Evolutionary conservation across 2,113 vertebrate species (phyloP), one percentile per base, ranked within the genome.

Genomic region (Callorhinus ursinus): DNA sequence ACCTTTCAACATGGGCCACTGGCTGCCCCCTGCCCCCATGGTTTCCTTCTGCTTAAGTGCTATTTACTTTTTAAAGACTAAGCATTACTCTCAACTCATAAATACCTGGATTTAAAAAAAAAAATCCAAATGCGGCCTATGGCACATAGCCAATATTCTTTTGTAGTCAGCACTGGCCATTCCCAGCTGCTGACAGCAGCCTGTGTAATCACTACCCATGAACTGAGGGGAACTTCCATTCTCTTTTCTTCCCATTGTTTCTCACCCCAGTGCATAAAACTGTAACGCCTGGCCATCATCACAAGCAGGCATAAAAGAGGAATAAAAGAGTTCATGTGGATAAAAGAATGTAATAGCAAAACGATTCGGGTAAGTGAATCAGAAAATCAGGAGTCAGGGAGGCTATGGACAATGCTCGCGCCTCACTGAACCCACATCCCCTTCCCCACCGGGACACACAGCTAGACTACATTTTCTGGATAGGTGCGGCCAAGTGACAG

Each of bases 41-140:
- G 16, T 36, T 76, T 90, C 74, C 80, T 49, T 63, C 93, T 24
- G 8, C 36, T 16, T 88, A 94, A 90, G 42, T 83, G 79, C 63
- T 87, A 71, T 72, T 95, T 82, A 72, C 65, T 95, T 95, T 96
- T 39, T 89, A 86, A 96, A 88, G 46, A 89, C 28, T 28, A 63
- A 94, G 92, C 87, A 91, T 96, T 93, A 76, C 16, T 51, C 39
- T 59, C 87, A 84, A 93, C 33, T 93, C 90, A 74, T 51, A 81
- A 95, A 87, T 63, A 96, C 42, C 74, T 92, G 59, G 67, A 91
- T 82, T 33, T 0, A 65, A 53, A 49, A 53, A 80, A 69, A 79
- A 74, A 67, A 88, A 72, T 79, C 39, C 88, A 98, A 94, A 97
- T 91, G 94, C 1, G 31, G 94, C 65, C 10, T 39, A 33, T 57